Conservation (phyloP, 2,797 vertebrate genomes). For the Buphagus erythrorhynchus region DNA sequence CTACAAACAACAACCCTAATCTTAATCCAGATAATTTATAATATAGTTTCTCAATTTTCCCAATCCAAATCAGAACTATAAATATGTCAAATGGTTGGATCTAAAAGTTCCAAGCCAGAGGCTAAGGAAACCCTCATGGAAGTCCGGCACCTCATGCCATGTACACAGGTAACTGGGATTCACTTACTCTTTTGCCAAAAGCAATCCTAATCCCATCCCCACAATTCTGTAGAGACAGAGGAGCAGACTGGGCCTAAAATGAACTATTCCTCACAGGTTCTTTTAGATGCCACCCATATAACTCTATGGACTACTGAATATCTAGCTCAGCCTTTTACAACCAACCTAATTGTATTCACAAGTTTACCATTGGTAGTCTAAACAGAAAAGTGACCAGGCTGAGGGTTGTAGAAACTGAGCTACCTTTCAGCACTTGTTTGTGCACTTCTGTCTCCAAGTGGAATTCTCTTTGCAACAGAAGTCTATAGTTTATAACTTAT, state of each 20-base stretch:
- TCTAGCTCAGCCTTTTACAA: neutral
- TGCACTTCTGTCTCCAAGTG: neutral
- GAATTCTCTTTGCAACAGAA: neutral
- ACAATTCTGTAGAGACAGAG: neutral
- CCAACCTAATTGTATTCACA: neutral
- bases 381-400: neutral
- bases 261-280: neutral
- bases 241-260: neutral
- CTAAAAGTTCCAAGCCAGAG: neutral
- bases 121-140: neutral
- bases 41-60: neutral
- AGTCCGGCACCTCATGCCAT: neutral
- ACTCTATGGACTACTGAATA: neutral
- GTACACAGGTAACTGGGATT: neutral
- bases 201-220: neutral
- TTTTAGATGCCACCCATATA: neutral
- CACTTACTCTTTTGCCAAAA: neutral
- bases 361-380: neutral
- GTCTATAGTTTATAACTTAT: neutral
- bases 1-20: neutral
- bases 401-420: neutral
- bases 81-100: neutral
- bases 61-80: neutral
- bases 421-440: neutral
- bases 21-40: neutral